Conservation (phyloP, 2,888 invertebrate species). For the Brachyptera putata region DNA sequence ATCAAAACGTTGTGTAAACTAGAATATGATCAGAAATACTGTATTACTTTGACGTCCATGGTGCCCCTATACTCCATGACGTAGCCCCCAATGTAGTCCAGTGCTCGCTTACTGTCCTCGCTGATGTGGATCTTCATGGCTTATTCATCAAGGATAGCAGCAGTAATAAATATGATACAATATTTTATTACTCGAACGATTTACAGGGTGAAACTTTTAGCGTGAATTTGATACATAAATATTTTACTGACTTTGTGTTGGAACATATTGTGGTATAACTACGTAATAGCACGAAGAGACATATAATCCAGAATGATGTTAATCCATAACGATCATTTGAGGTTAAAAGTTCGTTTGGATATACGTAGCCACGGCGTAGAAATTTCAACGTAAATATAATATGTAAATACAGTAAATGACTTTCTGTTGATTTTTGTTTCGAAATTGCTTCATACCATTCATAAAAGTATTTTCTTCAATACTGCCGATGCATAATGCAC, state of each 20-base stretch:
- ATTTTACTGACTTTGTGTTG: neutral
- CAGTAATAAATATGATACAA: slow-evolving; percentile 3
- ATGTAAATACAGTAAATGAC: too few species aligned
- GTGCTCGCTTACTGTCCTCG: slow-evolving; percentile 50
- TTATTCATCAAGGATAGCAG: slow-evolving; percentile 34
- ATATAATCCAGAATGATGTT: too few species aligned
- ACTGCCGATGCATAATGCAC: too few species aligned
- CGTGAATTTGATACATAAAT: neutral
- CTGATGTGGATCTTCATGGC: slow-evolving; percentile 60
- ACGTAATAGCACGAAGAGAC: neutral
- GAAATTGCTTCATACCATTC: too few species aligned
- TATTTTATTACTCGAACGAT: slow-evolving; percentile 7
- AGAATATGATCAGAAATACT: too few species aligned
- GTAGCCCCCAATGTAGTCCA: slow-evolving; percentile 52
- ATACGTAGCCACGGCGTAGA: too few species aligned
- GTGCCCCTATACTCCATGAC: slow-evolving; percentile 47
- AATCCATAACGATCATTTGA: too few species aligned
- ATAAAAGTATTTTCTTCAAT: too few species aligned
- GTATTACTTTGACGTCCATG: slow-evolving; percentile 47
- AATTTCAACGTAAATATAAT: too few species aligned
- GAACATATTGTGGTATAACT: neutral
- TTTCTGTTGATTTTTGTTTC: too few species aligned
- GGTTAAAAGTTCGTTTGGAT: too few species aligned
- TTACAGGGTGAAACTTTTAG: neutral
- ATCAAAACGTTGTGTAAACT: too few species aligned